These are phyloP conservation scores for Salvelinus namaycush DNA, from an alignment of 2,113 vertebrate species.

Conservation along the genomic window DNA sequence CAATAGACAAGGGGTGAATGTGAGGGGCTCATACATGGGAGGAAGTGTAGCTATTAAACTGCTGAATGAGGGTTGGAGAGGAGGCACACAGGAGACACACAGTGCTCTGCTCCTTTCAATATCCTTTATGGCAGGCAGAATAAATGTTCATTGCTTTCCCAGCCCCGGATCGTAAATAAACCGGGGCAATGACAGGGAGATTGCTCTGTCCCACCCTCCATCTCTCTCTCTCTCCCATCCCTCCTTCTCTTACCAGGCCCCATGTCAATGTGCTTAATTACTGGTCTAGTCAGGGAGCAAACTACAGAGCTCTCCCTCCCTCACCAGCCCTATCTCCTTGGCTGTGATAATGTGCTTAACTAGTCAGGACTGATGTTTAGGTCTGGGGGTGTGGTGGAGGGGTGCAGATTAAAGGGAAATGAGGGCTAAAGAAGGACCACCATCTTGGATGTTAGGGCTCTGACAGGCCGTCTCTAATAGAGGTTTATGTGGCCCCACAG, in stretches of 20 bases:
- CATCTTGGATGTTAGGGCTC: slow-evolving; percentile 37
- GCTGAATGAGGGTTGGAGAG: slow-evolving; percentile 29
- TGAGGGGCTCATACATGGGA: slow-evolving; percentile 45
- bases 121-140: slow-evolving; percentile 68
- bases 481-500: slow-evolving; percentile 34
- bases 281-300: background rate
- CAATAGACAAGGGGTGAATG: background rate
- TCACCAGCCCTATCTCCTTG: slow-evolving; percentile 10
- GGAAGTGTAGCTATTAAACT: slow-evolving; percentile 50
- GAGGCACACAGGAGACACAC: slow-evolving; percentile 51
- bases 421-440: slow-evolving; percentile 32
- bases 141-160: slow-evolving; percentile 65
- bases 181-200: slow-evolving; percentile 35
- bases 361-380: slow-evolving; percentile 4
- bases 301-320: background rate
- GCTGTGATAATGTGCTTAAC: slow-evolving; percentile 33
- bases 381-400: slow-evolving; percentile 2
- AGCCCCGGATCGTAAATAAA: slow-evolving; percentile 59
- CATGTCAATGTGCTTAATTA: slow-evolving; percentile 19
- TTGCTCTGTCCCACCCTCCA: slow-evolving; percentile 33
- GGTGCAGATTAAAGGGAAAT: slow-evolving; percentile 50
- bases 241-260: background rate
- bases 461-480: slow-evolving; percentile 56
- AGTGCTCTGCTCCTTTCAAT: slow-evolving; percentile 66
- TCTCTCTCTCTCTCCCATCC: slow-evolving; percentile 2